phyloP scores from a whole-genome alignment of 2,797 vertebrate species.

The Monodelphis domestica region DNA sequence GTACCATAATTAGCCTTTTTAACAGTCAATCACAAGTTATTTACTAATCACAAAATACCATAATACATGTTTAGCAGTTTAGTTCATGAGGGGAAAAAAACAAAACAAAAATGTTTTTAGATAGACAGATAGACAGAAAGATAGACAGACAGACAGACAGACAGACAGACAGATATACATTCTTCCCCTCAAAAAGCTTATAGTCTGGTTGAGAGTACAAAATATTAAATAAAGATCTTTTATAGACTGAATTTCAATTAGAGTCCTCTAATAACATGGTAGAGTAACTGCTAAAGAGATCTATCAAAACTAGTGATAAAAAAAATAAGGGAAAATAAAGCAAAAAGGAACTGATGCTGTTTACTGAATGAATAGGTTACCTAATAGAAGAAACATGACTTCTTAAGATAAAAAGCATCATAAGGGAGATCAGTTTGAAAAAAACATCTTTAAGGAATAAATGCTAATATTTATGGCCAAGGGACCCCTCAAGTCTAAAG shows the following conservation, averaged over 20 bases:
- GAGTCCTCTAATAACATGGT: constrained; percentile 49
- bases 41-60: constrained; percentile 50
- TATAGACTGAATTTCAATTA: constrained; percentile 35
- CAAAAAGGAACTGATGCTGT: background rate
- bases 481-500: constrained; percentile 18
- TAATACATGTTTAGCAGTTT: constrained; percentile 22
- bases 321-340: background rate
- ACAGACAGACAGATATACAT: too few relatives aligned
- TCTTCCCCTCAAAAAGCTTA: constrained; percentile 37
- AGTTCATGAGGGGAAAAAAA: constrained; percentile 31
- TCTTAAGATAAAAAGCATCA: constrained; percentile 34
- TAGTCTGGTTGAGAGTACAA: constrained; percentile 52
- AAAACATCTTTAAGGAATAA: constrained; percentile 7
- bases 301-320: constrained; percentile 28
- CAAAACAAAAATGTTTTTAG: constrained; percentile 20
- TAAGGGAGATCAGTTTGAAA: constrained; percentile 42
- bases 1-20: too few relatives aligned
- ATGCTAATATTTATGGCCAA: constrained; percentile 37
- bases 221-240: constrained; percentile 45
- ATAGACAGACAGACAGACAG: too few relatives aligned
- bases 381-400: constrained; percentile 27
- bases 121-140: too few relatives aligned
- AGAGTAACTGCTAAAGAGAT: constrained; percentile 56
- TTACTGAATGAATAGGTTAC: constrained; percentile 39
- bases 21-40: constrained; percentile 49